Percentiles rank a stretch among this genome's conserved stretches.
Evolutionary conservation across 2,888 invertebrate species (phyloP).

Genomic region (Hyalella azteca): DNA sequence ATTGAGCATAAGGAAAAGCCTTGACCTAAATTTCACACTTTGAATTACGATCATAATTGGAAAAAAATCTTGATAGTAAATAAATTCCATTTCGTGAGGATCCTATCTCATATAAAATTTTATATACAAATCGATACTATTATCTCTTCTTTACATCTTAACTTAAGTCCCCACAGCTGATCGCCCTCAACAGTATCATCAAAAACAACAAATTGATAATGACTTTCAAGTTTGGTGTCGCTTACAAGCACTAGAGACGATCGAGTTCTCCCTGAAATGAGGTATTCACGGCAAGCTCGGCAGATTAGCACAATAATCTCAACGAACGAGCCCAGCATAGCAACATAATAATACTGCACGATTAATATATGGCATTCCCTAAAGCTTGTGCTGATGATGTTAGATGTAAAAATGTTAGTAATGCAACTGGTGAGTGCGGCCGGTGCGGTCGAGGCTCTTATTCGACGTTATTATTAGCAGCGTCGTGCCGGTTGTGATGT

Average conservation of each 20-base stretch:
- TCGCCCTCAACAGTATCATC: too few species aligned
- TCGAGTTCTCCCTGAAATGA: conserved; percentile 19
- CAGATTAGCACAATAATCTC: background rate
- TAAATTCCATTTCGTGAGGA: too few species aligned
- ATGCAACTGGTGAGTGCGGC: background rate
- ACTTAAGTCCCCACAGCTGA: too few species aligned
- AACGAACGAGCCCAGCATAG: conserved; percentile 13
- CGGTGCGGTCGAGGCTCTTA: background rate
- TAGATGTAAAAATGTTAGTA: background rate
- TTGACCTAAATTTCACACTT: too few species aligned
- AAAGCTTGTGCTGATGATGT: conserved; percentile 26
- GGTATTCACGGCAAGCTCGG: conserved; percentile 13
- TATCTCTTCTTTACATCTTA: too few species aligned
- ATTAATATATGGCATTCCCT: conserved; percentile 11
- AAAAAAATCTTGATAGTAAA: too few species aligned
- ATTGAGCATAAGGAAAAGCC: too few species aligned
- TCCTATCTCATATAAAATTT: too few species aligned
- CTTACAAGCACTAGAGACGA: background rate
- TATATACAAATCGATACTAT: too few species aligned
- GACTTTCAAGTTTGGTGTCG: background rate
- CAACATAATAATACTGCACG: conserved; percentile 19
- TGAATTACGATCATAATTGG: too few species aligned
- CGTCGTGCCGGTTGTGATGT: background rate
- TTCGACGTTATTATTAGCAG: background rate
- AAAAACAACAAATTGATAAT: background rate